Evolutionary conservation across 1,140 invertebrate species (phyloP), one percentile per base, ranked within the genome.

Genomic region (Drosophila neocordata): DNA sequence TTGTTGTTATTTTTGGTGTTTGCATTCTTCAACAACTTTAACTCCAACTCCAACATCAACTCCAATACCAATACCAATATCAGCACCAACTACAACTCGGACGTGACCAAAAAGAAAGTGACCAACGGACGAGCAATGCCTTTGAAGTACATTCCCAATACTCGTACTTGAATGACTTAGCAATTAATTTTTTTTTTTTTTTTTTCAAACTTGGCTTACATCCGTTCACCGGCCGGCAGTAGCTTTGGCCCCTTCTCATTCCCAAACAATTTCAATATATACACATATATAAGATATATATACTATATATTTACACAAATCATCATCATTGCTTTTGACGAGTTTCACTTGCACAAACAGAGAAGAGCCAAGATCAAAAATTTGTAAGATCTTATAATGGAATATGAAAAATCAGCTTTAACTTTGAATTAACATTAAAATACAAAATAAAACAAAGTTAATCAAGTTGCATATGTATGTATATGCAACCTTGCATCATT

Each of bases 291-390:
- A 8, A n/a, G n/a, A n/a, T n/a, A n/a, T n/a, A n/a, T 44, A 44
- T 7, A 15, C 13, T 44, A 44, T 12, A 15, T 18, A 20, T 48
- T 20, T 18, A 18, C 41, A 11, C 58, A 20, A 37, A 18, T 22
- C 18, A 53, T 52, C 37, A n/a, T 22, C 8, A 12, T 44, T 13
- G 41, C 15, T 72, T 65, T 73, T 65, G 59, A 73, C 70, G 53
- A 84, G 81, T 85, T 85, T 85, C 81, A 78, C 81, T 77, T 71
- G 66, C 35, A 81, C 51, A 73, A 15, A 77, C 62, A 69, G 51
- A 44, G 2, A 18, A 20, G 20, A 59, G 24, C 35, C 8, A 20
- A 51, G 15, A 48, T 48, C 41, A 9, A 20, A 20, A 20, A 8
- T 11, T 31, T 31, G 27, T 31, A 1, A 6, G 6, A 7, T 31